Evolutionary conservation across 2,113 vertebrate species (phyloP).

Genomic region (Eptatretus burgeri): DNA sequence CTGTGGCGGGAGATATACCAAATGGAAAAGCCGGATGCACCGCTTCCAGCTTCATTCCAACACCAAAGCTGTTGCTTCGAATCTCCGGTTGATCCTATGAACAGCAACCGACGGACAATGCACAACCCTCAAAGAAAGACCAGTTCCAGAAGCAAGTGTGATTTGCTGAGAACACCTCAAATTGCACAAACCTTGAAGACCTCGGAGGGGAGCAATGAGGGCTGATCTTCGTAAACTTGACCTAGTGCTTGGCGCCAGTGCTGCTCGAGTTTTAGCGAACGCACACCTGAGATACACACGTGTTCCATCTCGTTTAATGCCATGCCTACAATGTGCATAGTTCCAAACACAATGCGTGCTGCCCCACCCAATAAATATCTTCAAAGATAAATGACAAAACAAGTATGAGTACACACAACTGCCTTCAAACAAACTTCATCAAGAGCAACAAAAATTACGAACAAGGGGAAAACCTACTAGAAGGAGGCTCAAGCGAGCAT

Average conservation of each 20-base stretch:
- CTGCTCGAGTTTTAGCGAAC: too few relatives aligned
- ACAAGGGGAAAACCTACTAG: conserved; percentile 20
- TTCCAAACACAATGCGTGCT: not conserved
- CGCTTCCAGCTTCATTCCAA: conserved; percentile 82
- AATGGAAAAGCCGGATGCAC: conserved; percentile 53
- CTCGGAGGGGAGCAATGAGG: too few relatives aligned
- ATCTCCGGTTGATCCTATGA: conserved; percentile 47
- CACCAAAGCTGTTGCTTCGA: conserved; percentile 36
- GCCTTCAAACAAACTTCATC: not conserved
- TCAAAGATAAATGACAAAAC: too few relatives aligned
- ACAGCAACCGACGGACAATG: conserved; percentile 7
- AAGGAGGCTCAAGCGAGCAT: conserved; percentile 38
- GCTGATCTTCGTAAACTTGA: too few relatives aligned
- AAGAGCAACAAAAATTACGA: not conserved
- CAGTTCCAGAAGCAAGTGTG: too few relatives aligned
- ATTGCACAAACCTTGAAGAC: too few relatives aligned
- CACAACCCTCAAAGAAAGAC: too few relatives aligned
- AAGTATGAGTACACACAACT: too few relatives aligned
- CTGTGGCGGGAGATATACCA: conserved; percentile 56
- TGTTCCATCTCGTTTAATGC: conserved; percentile 8
- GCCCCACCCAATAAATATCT: not conserved
- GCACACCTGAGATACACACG: too few relatives aligned
- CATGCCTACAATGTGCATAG: too few relatives aligned
- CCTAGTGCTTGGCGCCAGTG: too few relatives aligned
- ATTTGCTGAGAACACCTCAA: too few relatives aligned